These are phyloP conservation scores for Macrophya alboannulata DNA, from an alignment of 2,888 invertebrate species.

Conservation along the genomic window DNA sequence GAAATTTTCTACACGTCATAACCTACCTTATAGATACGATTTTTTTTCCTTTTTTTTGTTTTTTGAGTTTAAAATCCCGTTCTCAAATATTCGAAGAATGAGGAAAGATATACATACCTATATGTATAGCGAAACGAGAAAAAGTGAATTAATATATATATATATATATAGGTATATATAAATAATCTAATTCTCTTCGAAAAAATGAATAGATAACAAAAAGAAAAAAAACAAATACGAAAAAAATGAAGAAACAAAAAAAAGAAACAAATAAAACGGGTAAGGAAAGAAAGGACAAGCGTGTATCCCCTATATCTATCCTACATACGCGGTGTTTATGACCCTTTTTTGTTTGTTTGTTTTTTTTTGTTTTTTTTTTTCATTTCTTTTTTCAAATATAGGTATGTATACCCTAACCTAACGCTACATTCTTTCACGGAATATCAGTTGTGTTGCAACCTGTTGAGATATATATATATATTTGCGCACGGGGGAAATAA, in stretches of 20 bases:
- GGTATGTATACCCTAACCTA: neutral
- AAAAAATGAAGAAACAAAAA: neutral
- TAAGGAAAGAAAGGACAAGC: neutral
- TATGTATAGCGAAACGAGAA: too few species aligned
- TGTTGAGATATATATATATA: constrained; percentile 6
- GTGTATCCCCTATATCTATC: too few species aligned
- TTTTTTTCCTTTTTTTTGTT: too few species aligned
- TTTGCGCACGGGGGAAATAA: neutral
- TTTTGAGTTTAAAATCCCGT: too few species aligned
- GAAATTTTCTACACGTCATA: too few species aligned
- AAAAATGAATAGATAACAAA: too few species aligned
- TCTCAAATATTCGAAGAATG: too few species aligned
- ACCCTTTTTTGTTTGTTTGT: neutral
- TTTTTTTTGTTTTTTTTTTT: neutral
- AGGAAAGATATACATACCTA: too few species aligned
- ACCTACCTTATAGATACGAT: too few species aligned
- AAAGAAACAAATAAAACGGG: neutral
- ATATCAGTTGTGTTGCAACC: neutral
- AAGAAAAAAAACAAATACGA: neutral
- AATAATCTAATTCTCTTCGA: too few species aligned
- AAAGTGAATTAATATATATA: too few species aligned
- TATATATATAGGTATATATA: too few species aligned
- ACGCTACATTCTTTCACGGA: constrained; percentile 2
- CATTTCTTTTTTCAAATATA: neutral
- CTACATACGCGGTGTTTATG: neutral